Conservation (phyloP, 1,140 invertebrate species). For the Solenopsis fugax region DNA sequence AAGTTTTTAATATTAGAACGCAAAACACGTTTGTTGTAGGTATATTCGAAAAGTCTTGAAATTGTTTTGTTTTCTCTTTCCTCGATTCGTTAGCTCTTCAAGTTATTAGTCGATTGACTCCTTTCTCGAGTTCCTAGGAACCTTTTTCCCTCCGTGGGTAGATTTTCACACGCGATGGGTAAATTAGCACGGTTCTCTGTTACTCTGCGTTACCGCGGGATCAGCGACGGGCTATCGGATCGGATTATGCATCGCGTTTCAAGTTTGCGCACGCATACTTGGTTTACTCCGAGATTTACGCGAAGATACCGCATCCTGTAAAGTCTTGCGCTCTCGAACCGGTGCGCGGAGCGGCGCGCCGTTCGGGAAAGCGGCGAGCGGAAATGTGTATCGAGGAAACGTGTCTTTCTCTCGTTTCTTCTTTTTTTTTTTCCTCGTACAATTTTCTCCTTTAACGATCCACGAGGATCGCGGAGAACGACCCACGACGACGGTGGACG, state of each 20-base stretch:
- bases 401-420: neutral
- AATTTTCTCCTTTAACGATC: neutral
- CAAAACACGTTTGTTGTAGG: neutral
- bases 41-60: neutral
- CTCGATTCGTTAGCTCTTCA: too few relatives aligned
- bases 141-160: neutral
- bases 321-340: neutral
- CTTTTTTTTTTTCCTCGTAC: neutral
- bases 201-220: neutral
- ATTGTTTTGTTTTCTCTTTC: neutral
- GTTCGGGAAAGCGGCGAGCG: neutral
- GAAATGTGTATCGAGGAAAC: neutral
- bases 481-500: neutral
- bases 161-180: conserved; percentile 23
- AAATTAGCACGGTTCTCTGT: neutral
- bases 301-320: neutral
- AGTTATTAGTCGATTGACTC: neutral
- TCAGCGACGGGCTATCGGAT: neutral
- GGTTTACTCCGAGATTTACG: neutral
- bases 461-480: neutral
- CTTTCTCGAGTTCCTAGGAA: neutral
- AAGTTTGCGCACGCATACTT: conserved; percentile 8
- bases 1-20: neutral
- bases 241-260: neutral
- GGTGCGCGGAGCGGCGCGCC: neutral